phyloP scores from a whole-genome alignment of 2,113 vertebrate species.

The Sphyrna mokarran region DNA sequence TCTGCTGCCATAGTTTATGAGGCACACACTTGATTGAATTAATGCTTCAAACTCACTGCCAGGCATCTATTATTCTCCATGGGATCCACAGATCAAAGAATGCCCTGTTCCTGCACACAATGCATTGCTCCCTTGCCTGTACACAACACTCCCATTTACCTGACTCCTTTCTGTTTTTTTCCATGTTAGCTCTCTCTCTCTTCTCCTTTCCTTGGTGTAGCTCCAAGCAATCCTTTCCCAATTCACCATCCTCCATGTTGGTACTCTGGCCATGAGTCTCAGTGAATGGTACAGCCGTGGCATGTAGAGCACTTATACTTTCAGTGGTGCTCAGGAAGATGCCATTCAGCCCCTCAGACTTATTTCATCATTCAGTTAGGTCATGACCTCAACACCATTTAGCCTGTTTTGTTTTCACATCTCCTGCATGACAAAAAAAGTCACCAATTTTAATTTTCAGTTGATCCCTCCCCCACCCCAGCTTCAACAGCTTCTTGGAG shows the following conservation, averaged over 20 bases:
- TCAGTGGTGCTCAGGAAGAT: neutral
- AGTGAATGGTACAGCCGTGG: neutral
- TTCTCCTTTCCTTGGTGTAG: neutral
- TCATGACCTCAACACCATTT: neutral
- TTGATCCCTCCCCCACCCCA: too few species aligned
- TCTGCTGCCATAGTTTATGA: neutral
- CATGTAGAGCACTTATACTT: neutral
- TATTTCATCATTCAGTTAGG: neutral
- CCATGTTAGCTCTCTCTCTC: neutral
- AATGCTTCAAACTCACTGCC: constrained; percentile 1
- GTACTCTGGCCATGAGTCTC: neutral
- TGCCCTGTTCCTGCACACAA: neutral
- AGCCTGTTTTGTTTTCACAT: neutral
- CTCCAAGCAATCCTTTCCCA: neutral
- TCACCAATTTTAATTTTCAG: neutral
- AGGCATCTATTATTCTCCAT: neutral
- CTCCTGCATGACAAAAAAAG: neutral
- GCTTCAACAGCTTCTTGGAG: neutral
- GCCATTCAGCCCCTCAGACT: neutral
- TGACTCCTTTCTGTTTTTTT: neutral
- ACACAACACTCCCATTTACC: neutral
- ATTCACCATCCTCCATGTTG: neutral
- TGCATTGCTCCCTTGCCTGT: neutral
- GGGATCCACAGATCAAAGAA: neutral
- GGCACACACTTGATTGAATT: neutral